Conservation (phyloP, 2,797 vertebrate species). For the Enoplosus armatus region DNA sequence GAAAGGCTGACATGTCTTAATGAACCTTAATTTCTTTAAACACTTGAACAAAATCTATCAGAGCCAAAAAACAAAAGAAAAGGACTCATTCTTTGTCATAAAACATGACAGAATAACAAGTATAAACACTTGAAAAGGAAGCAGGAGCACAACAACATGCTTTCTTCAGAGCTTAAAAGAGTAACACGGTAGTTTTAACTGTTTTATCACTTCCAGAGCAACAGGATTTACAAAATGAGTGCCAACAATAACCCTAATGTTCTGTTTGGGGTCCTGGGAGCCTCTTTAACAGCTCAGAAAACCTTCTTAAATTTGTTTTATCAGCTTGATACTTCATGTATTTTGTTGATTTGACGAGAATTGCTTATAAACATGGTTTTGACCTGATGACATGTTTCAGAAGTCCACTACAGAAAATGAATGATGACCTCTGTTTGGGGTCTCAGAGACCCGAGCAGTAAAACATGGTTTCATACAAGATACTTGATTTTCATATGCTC, state of each 20-base stretch:
- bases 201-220: not conserved
- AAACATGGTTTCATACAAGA: not conserved
- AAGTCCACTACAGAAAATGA: not conserved
- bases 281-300: not conserved
- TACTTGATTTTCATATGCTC: not conserved
- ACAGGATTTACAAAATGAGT: not conserved
- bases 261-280: not conserved
- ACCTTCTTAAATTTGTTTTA: not conserved
- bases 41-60: not conserved
- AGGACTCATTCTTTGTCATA: not conserved
- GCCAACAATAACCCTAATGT: not conserved
- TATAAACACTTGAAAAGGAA: not conserved
- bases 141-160: not conserved
- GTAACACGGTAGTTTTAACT: not conserved
- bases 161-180: not conserved
- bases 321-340: not conserved
- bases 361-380: not conserved
- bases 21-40: not conserved
- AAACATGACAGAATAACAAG: not conserved
- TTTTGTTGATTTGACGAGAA: not conserved
- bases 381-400: not conserved
- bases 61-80: not conserved
- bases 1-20: not conserved
- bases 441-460: not conserved
- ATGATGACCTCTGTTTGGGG: not conserved